Base-by-base conservation (phyloP, 2,888 invertebrate species). In the Scaptomyza tumidula region DNA sequence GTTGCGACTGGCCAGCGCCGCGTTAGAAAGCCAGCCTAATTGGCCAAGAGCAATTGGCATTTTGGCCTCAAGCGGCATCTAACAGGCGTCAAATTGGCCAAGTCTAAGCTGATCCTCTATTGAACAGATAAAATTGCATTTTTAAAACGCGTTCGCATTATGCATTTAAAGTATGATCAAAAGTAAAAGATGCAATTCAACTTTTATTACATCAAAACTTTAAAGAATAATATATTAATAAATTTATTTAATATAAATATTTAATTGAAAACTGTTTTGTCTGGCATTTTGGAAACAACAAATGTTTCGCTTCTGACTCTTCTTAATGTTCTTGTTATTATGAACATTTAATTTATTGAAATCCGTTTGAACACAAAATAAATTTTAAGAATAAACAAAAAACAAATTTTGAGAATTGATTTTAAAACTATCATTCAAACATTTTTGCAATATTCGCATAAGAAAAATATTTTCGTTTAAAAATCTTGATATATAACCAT, bases 1-100 rank as follows among this genome's bases (percentile, higher is more conserved):
- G 11, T 14, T 2, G 39, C 37, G 16, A n/a, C 10, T 37, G 14
- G 35, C 16, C 19, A 16, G 48, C 35, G 49, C n/a, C 24, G 7
- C 14, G 44, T 16, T 74, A 73, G 84, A 80, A 86, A 83, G 83
- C 77, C 45, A 61, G 62, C 35, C 74, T 77, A 82, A 80, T 82
- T 86, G 86, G 78, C 53, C 58, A 60, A 60, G 37, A 63, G 69
- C 71, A 64, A 71, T 56, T 71, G 75, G 61, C 63, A 61, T 70
- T 77, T 72, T 45, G 60, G 44, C 27, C 29, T 46, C 61, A 53
- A 49, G 63, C 61, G 59, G 31, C 19, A 44, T 56, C 27, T 16
- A 64, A 35, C 11, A 16, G 54, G 35, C 46, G 56, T 41, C 62
- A 52, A 58, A 56, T 46, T 52, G 35, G 27, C 33, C 44, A 27